Conservation (phyloP, 2,797 vertebrate species). For the Telmatherina bonti region DNA sequence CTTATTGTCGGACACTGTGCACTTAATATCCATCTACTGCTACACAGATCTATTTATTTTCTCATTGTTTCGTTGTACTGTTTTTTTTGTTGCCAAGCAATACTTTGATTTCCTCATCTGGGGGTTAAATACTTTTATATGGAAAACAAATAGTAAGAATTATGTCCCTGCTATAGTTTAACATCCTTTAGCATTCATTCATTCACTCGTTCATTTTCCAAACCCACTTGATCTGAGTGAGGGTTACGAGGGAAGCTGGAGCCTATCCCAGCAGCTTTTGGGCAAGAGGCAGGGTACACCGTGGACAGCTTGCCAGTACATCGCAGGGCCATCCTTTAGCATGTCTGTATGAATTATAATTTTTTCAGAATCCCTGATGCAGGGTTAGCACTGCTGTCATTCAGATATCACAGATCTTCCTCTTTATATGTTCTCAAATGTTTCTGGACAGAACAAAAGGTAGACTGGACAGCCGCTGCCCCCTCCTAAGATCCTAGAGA, state of each 20-base stretch:
- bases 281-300: no score
- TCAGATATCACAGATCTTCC: constrained; percentile 45
- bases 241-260: no score
- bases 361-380: constrained; percentile 49
- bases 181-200: constrained; percentile 38
- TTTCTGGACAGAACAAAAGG: constrained; percentile 56
- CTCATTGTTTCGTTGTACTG: no score
- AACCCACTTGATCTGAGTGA: no score
- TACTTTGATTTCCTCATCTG: constrained; percentile 38
- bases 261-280: no score
- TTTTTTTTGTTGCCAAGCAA: no score
- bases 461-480: constrained; percentile 43
- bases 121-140: constrained; percentile 34
- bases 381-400: constrained; percentile 48
- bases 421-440: constrained; percentile 61
- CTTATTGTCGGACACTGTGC: no score
- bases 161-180: constrained; percentile 16
- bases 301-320: no score
- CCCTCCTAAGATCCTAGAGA: constrained; percentile 59
- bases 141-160: constrained; percentile 5
- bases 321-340: no score
- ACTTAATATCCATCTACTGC: no score
- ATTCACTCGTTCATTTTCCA: no score
- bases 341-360: constrained; percentile 42
- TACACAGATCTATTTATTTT: no score